Conservation (phyloP, 2,888 invertebrate species). For the Germaria angustata region DNA sequence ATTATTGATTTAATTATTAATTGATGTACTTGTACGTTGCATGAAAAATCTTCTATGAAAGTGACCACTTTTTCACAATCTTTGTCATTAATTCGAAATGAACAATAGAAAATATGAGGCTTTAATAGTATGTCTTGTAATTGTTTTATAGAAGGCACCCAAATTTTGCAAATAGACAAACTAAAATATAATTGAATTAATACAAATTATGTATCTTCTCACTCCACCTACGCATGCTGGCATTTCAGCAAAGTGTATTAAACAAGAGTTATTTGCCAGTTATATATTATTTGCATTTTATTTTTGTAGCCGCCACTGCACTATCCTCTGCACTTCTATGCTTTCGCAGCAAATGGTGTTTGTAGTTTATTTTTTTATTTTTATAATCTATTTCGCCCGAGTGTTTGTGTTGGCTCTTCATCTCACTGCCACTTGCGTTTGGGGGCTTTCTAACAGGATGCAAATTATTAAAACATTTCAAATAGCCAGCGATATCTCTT, state of each 20-base stretch:
- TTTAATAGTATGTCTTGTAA: no score
- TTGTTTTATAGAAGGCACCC: no score
- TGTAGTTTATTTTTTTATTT: slow-evolving; percentile 12
- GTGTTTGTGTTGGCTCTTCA: background rate
- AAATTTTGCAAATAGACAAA: no score
- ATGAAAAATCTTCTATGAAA: no score
- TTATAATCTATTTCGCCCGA: background rate
- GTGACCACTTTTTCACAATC: no score
- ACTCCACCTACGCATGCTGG: slow-evolving; percentile 31
- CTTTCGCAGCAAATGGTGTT: slow-evolving; percentile 47
- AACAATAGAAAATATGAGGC: no score
- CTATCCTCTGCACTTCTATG: slow-evolving; percentile 17
- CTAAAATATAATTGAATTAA: background rate
- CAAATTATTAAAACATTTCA: slow-evolving; percentile 67
- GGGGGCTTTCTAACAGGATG: slow-evolving; percentile 64
- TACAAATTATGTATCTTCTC: background rate
- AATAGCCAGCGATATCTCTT: slow-evolving; percentile 60
- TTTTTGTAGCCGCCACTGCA: background rate
- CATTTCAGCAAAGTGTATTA: slow-evolving; percentile 36
- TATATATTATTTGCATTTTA: slow-evolving; percentile 31
- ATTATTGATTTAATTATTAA: no score
- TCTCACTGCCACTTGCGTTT: background rate
- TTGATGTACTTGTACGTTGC: no score
- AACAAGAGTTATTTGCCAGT: slow-evolving; percentile 46
- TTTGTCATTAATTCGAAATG: no score